Conservation (phyloP, 2,797 vertebrate genomes). For the Pantherophis vulpinus region DNA sequence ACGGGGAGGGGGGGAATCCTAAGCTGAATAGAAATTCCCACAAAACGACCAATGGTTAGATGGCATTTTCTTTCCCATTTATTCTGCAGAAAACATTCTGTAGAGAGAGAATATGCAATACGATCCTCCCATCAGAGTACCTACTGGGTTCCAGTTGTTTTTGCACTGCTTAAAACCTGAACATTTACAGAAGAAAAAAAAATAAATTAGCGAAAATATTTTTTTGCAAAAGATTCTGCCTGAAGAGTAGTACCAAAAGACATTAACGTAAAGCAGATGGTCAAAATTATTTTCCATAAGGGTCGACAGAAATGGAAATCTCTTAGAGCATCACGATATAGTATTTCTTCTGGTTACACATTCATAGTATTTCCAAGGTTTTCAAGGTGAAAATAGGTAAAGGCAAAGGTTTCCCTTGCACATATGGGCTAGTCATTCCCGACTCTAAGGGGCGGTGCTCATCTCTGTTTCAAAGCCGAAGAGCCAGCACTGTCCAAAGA, state of each 20-base stretch:
- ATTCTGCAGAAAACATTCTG: neutral
- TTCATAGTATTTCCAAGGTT: neutral
- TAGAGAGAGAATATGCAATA: neutral
- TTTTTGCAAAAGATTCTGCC: neutral
- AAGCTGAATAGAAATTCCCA: neutral
- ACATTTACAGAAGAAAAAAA: neutral
- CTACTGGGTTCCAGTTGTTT: neutral
- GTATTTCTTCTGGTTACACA: neutral
- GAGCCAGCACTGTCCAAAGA: too few relatives aligned
- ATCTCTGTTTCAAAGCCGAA: too few relatives aligned
- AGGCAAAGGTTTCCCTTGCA: too few relatives aligned
- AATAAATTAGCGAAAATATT: neutral
- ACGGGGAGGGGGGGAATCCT: neutral
- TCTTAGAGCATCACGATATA: neutral
- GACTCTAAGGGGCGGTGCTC: too few relatives aligned
- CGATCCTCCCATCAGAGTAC: neutral
- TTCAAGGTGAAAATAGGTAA: neutral
- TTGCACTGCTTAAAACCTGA: neutral
- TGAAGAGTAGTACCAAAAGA: neutral
- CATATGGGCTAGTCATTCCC: too few relatives aligned
- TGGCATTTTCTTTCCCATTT: neutral
- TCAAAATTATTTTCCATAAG: neutral
- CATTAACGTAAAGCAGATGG: neutral
- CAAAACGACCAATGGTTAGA: neutral
- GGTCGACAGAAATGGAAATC: neutral